Percentiles rank a stretch among this genome's conserved stretches.
phyloP scores from a whole-genome alignment of 92 coral and sea anemone species.

The Virgularia gustaviana region DNA sequence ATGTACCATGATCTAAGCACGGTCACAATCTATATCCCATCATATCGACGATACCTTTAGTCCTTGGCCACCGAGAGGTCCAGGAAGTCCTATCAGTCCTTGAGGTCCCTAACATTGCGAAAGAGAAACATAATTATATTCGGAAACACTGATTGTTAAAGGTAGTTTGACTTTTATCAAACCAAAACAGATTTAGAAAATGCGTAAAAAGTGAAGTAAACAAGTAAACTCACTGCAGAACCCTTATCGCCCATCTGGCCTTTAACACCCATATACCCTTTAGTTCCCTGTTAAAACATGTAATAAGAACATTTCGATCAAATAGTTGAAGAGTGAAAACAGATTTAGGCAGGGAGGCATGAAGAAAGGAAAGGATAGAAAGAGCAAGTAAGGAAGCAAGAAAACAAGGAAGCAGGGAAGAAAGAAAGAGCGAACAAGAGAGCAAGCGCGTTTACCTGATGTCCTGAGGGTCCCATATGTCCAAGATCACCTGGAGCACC shows the following conservation, averaged over 20 bases:
- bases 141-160: background rate
- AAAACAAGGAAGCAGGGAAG: no score
- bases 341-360: no score
- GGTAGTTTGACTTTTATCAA: no score
- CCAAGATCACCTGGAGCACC: conserved; percentile 66
- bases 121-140: background rate
- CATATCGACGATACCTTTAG: background rate
- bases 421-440: no score
- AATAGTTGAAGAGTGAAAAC: no score
- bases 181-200: background rate
- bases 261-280: conserved; percentile 34
- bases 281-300: conserved; percentile 22
- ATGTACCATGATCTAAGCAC: no score
- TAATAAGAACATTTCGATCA: no score
- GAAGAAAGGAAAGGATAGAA: no score
- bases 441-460: no score
- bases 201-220: background rate
- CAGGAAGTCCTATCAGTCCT: conserved; percentile 54
- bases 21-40: background rate
- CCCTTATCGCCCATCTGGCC: conserved; percentile 52
- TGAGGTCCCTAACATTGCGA: conserved; percentile 47
- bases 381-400: no score
- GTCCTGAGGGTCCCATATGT: conserved; percentile 54
- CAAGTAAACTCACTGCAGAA: conserved; percentile 39
- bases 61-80: conserved; percentile 51